Conservation (phyloP, 2,888 invertebrate genomes). For the Anagyrus pseudococci region DNA sequence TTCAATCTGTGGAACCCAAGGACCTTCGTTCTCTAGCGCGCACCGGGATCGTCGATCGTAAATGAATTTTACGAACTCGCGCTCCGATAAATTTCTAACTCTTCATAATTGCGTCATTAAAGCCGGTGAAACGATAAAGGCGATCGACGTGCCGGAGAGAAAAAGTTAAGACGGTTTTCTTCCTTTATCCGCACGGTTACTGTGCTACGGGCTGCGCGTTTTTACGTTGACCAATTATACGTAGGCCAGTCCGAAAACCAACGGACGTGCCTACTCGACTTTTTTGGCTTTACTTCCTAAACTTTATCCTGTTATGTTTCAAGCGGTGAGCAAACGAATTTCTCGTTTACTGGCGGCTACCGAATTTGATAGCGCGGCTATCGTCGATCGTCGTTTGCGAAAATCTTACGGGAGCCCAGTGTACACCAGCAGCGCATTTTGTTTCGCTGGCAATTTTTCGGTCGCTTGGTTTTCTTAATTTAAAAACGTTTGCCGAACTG, state of each 20-base stretch:
- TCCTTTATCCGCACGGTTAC: neutral
- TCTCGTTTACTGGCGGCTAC: no score
- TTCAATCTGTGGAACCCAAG: neutral
- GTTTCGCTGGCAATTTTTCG: neutral
- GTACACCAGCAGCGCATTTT: no score
- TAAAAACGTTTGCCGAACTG: neutral
- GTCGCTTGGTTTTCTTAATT: neutral
- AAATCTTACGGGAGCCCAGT: no score
- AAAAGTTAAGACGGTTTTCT: neutral
- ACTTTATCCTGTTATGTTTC: no score
- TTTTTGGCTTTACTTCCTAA: no score
- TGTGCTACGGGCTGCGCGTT: no score
- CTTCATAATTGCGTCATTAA: slow-evolving; percentile 27
- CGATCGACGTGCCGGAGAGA: slow-evolving; percentile 8
- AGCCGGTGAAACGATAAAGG: slow-evolving; percentile 24
- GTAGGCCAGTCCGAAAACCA: no score
- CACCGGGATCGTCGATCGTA: slow-evolving; percentile 4
- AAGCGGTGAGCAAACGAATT: no score
- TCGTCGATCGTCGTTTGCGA: no score
- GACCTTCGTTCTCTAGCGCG: neutral
- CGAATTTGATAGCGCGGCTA: no score
- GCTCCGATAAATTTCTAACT: slow-evolving; percentile 14
- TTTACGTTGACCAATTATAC: no score
- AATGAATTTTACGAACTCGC: slow-evolving; percentile 27
- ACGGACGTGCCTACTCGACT: no score